These are phyloP conservation scores for Actinia tenebrosa DNA, from an alignment of 64 coral and sea anemone genomes.

Conservation along the genomic window DNA sequence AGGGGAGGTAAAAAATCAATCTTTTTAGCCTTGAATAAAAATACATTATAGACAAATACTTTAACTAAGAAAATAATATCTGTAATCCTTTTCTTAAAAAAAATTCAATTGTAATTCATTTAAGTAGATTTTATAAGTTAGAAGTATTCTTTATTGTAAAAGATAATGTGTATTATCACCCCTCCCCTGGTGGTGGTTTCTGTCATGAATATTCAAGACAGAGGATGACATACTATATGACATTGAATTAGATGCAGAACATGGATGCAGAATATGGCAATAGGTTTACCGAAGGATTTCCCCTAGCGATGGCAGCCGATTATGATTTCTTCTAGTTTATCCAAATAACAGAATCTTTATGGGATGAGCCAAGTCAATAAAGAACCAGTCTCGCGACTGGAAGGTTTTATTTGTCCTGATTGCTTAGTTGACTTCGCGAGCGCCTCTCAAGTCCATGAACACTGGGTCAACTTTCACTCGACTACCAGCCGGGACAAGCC, in stretches of 20 bases:
- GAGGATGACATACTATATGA: neutral
- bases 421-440: conserved; percentile 89
- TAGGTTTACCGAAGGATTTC: neutral
- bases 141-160: neutral
- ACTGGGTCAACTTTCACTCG: conserved; percentile 84
- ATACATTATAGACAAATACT: no score
- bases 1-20: no score
- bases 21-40: no score
- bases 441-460: conserved; percentile 69
- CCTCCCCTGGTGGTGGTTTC: neutral
- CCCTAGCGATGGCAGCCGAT: neutral
- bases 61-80: no score
- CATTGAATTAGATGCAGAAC: neutral
- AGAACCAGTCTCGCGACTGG: conserved; percentile 52
- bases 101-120: no score
- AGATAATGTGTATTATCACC: neutral
- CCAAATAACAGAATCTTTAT: conserved; percentile 48
- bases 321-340: neutral
- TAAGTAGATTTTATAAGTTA: no score
- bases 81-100: no score
- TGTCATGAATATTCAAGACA: neutral
- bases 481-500: conserved; percentile 13
- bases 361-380: conserved; percentile 59
- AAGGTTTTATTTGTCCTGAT: conserved; percentile 88
- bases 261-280: neutral